phyloP scores from a whole-genome alignment of 2,888 invertebrate genomes.

The Hetaerina titia region DNA sequence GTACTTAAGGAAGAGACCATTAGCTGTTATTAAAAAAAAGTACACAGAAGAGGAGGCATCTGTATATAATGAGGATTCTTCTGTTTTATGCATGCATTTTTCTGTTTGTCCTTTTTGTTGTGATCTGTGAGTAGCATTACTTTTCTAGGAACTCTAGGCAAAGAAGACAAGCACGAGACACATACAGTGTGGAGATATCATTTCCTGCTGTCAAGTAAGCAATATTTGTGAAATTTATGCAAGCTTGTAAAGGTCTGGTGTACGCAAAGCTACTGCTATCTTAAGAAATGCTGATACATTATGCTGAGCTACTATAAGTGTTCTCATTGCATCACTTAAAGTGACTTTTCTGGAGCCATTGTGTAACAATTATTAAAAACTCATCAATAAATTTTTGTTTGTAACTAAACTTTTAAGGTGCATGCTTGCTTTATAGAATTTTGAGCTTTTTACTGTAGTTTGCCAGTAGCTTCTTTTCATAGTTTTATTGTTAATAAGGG shows the following conservation, averaged over 20 bases:
- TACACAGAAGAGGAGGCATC: conserved; percentile 59
- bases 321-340: conserved; percentile 15
- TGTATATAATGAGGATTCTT: conserved; percentile 61
- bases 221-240: conserved; percentile 69
- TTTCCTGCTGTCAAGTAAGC: conserved; percentile 95
- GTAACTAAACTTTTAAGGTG: conserved; percentile 32
- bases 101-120: conserved; percentile 76
- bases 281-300: conserved; percentile 44
- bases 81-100: conserved; percentile 64
- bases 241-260: conserved; percentile 32
- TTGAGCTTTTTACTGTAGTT: conserved; percentile 23
- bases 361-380: conserved; percentile 23
- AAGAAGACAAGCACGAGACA: conserved; percentile 91
- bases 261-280: conserved; percentile 45
- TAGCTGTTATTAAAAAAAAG: background rate
- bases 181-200: conserved; percentile 94
- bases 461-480: background rate
- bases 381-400: background rate
- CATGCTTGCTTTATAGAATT: conserved; percentile 27
- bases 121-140: conserved; percentile 76
- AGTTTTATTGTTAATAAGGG: background rate
- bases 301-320: conserved; percentile 55
- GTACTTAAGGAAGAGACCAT: too few relatives aligned
- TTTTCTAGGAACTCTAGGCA: conserved; percentile 87
- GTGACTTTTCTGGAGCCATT: conserved; percentile 34